A percentile compares a stretch with the other conserved stretches of the same genome.
phyloP scores from a whole-genome alignment of 64 coral and sea anemone genomes.

The Dendrophyllia cribrosa region DNA sequence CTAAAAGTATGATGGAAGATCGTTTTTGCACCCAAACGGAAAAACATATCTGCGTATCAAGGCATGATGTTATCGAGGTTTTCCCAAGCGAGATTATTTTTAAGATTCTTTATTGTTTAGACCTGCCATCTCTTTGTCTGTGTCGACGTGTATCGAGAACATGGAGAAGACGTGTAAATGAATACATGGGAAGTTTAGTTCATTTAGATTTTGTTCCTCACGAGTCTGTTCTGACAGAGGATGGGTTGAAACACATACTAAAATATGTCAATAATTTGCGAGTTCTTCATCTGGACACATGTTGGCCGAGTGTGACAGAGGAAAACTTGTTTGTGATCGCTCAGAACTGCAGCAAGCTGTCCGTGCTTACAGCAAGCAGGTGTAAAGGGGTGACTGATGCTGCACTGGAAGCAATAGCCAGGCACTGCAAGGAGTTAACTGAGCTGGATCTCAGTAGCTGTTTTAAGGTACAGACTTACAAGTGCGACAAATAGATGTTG shows the following conservation, averaged over 20 bases:
- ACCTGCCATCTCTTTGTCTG: conserved; percentile 58
- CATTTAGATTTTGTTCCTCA: conserved; percentile 82
- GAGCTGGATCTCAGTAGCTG: conserved; percentile 95
- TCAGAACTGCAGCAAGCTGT: conserved; percentile 86
- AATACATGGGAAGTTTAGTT: conserved; percentile 52
- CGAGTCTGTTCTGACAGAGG: conserved; percentile 57
- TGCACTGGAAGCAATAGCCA: conserved; percentile 59
- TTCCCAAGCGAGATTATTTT: conserved; percentile 82
- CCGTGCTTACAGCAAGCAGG: conserved; percentile 64
- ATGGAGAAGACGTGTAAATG: conserved; percentile 59
- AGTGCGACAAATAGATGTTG: too few species aligned
- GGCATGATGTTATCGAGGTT: conserved; percentile 43
- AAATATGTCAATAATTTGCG: conserved; percentile 60
- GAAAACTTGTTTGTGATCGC: conserved; percentile 74
- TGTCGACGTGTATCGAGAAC: conserved; percentile 78
- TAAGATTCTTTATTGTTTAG: conserved; percentile 64
- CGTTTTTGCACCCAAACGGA: neutral
- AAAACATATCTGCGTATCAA: neutral
- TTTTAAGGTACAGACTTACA: conserved; percentile 70
- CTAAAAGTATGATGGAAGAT: neutral
- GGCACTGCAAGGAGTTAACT: conserved; percentile 70
- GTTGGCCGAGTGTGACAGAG: conserved; percentile 89
- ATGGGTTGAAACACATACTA: conserved; percentile 70
- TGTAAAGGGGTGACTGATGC: conserved; percentile 85
- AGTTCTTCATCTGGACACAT: conserved; percentile 73